Evolutionary conservation across 2,888 invertebrate genomes (phyloP).

Genomic region (Latheticus oryzae): DNA sequence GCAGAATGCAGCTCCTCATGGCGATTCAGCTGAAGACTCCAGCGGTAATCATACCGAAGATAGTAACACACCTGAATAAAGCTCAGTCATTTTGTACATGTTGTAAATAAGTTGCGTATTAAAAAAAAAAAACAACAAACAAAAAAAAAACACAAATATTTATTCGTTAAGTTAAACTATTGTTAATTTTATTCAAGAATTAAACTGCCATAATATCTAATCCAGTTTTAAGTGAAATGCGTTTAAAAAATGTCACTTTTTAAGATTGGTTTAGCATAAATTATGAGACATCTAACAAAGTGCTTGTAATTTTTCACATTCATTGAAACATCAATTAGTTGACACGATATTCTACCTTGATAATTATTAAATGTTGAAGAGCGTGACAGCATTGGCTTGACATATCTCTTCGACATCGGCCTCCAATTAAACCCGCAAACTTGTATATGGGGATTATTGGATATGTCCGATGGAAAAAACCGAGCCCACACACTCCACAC

Average conservation of each 20-base stretch:
- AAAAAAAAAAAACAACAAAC: neutral
- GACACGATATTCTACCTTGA: slow-evolving; percentile 50
- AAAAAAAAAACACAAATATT: slow-evolving; percentile 7
- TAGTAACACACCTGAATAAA: slow-evolving; percentile 52
- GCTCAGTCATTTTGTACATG: slow-evolving; percentile 19
- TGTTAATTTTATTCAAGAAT: slow-evolving; percentile 13
- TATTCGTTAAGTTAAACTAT: too few species aligned
- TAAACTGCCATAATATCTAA: neutral
- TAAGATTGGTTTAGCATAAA: slow-evolving; percentile 30
- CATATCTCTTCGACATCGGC: slow-evolving; percentile 45
- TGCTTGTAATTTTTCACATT: slow-evolving; percentile 31
- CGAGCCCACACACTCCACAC: slow-evolving; percentile 4
- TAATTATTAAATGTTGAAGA: slow-evolving; percentile 49
- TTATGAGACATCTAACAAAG: slow-evolving; percentile 33
- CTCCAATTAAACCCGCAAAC: slow-evolving; percentile 48
- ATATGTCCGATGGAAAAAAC: slow-evolving; percentile 19
- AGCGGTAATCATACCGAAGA: slow-evolving; percentile 60
- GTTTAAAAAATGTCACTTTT: slow-evolving; percentile 12
- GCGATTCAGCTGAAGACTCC: slow-evolving; percentile 58
- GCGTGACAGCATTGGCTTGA: slow-evolving; percentile 45
- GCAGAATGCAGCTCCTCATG: slow-evolving; percentile 47
- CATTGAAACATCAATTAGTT: slow-evolving; percentile 50
- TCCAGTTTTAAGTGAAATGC: neutral
- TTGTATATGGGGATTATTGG: slow-evolving; percentile 38
- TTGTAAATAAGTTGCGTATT: neutral